Evolutionary conservation across 1,140 invertebrate species (phyloP).

Genomic region (Drosophila kanapiae): DNA sequence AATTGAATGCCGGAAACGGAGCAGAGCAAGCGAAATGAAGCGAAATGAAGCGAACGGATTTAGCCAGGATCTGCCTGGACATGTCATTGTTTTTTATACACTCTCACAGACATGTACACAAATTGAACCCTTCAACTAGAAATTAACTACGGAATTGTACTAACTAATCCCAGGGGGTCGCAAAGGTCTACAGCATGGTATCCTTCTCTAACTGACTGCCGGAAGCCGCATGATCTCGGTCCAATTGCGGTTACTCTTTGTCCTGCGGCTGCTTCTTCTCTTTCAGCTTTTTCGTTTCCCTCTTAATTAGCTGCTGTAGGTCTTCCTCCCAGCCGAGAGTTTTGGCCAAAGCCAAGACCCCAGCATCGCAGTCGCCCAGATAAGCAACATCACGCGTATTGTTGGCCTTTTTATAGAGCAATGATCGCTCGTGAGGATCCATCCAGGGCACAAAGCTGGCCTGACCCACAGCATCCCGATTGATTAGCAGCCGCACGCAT

Average conservation of each 20-base stretch:
- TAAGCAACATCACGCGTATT: conserved; percentile 93
- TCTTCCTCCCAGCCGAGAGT: conserved; percentile 93
- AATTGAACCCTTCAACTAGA: conserved; percentile 42
- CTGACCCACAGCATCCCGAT: conserved; percentile 91
- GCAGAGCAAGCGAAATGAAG: conserved; percentile 25
- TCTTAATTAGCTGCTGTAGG: conserved; percentile 87
- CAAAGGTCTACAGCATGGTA: not conserved
- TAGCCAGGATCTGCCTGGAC: conserved; percentile 26
- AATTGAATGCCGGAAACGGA: conserved; percentile 65
- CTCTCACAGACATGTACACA: conserved; percentile 18
- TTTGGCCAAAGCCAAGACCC: conserved; percentile 91
- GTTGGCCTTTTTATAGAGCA: conserved; percentile 89
- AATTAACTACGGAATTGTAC: conserved; percentile 35
- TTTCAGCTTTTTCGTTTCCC: conserved; percentile 85
- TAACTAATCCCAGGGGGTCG: conserved; percentile 5
- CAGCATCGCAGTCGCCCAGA: conserved; percentile 95
- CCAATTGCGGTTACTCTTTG: conserved; percentile 21
- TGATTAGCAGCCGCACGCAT: conserved; percentile 94
- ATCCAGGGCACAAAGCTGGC: conserved; percentile 58
- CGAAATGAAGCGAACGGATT: conserved; percentile 32
- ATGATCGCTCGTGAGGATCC: conserved; percentile 62
- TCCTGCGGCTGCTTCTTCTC: not conserved
- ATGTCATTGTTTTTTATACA: conserved; percentile 44
- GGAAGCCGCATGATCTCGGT: conserved; percentile 7
- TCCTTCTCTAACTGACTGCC: not conserved